Base-by-base conservation (phyloP, 2,797 vertebrate genomes). In the Lemur catta region DNA sequence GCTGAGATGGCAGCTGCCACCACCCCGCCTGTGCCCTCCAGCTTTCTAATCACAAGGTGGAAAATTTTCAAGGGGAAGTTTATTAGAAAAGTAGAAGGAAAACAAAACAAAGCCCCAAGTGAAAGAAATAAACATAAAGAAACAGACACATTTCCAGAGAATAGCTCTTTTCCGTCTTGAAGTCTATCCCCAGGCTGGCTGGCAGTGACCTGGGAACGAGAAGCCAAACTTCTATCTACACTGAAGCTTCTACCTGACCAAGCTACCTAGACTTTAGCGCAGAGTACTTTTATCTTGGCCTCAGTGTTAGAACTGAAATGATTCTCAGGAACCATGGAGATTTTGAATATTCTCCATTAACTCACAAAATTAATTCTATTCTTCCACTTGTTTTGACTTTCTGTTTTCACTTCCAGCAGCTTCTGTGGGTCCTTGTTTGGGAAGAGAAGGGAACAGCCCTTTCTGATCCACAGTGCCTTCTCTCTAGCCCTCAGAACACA, bases 1-100 rank as follows among this genome's bases (percentile, higher is more conserved):
- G 93, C 96, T 90, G 97, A 94, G 93, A 38, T 43, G 80, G 84
- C 97, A 97, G 93, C 93, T 97, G 97, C 89, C 65, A 81, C 59
- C 78, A 63, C 71, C 89, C 96, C 4, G 12, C 20, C 35, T 74
- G 65, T 96, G 84, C 91, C 96, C 91, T 96, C 95, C 84, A 95
- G 97, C 91, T 96, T 95, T 96, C 75, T 50, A 89, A 91, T 84
- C 93, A 97, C 71, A 97, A 71, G 55, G 91, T 75, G 76, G 95
- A 97, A 87, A 63, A 20, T 91, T 94, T 97, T 97, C 84, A 96
- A 97, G 72, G 74, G 74, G 46, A 97, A 82, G 48, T 87, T 95
- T 87, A 94, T 94, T 94, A 67, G 46, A 52, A 86, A 95, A 94
- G n/a, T 85, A 57, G 48, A 93, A 92, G 50, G 43, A 94, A 95